phyloP scores from a whole-genome alignment of 2,888 invertebrate species.

The Morpho helenor region DNA sequence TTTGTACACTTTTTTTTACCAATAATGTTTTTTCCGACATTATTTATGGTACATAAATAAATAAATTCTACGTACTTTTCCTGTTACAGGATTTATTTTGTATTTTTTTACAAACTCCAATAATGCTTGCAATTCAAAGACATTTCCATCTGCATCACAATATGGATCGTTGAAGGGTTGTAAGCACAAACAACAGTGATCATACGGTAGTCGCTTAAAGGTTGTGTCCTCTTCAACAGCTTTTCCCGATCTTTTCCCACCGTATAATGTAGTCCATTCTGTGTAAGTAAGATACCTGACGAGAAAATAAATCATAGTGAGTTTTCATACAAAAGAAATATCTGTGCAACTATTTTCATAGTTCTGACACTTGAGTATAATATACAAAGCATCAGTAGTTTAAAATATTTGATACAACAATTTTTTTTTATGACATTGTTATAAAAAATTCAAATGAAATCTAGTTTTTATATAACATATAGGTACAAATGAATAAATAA shows the following conservation, averaged over 20 bases:
- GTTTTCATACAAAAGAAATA: too few relatives aligned
- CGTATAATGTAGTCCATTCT: conserved; percentile 94
- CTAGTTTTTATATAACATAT: too few relatives aligned
- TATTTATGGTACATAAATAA: too few relatives aligned
- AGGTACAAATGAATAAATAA: too few relatives aligned
- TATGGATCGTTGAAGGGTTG: conserved; percentile 96
- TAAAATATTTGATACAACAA: too few relatives aligned
- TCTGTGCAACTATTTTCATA: too few relatives aligned
- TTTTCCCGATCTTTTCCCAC: conserved; percentile 88
- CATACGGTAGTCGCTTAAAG: conserved; percentile 94
- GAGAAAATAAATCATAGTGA: conserved; percentile 12
- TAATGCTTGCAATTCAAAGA: conserved; percentile 94
- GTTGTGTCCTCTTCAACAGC: conserved; percentile 86
- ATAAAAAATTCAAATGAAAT: too few relatives aligned
- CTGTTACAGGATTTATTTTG: conserved; percentile 96
- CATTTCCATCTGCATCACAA: conserved; percentile 92
- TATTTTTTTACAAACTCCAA: conserved; percentile 93
- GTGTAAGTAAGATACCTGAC: conserved; percentile 90
- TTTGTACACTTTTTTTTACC: too few relatives aligned
- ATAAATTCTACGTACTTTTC: conserved; percentile 78
- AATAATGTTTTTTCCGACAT: too few relatives aligned
- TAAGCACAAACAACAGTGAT: conserved; percentile 94
- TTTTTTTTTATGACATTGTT: too few relatives aligned
- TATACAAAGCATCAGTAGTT: too few relatives aligned
- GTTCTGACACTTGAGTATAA: too few relatives aligned